Evolutionary conservation across 2,113 vertebrate genomes (phyloP), one percentile per base, ranked within the genome.

Genomic region (Scomber japonicus): DNA sequence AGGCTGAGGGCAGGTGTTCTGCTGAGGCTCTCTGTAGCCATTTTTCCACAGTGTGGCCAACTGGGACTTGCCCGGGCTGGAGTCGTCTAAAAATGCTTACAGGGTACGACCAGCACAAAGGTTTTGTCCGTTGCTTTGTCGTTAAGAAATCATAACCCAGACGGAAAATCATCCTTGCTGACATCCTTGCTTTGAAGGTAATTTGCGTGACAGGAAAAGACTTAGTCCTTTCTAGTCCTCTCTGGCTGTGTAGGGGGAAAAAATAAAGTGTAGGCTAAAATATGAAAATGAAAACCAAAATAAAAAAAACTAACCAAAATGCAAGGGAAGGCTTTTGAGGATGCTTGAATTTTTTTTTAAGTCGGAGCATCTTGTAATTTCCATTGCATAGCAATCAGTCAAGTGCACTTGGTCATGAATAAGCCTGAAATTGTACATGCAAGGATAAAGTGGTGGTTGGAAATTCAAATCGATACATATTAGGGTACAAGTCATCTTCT

Each of bases 1-100:
- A 92, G 80, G 75, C 45, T 66, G 76, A 69, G 88, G 86, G 79
- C 87, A 86, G 87, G 87, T 88, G 85, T 86, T 88, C 78, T 83
- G 85, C 88, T 88, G 85, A 86, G 79, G 40, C 84, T 82, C 83
- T 84, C 57, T 48, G 70, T 62, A 78, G 89, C 79, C 84, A 86
- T 88, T 92, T 91, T 91, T 88, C 62, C 80, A 81, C 71, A 60
- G 51, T 7, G 45, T 24, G 64, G 57, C 82, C 65, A 64, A 79
- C 27, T 61, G 89, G 85, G 87, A 84, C 62, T 77, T 70, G 53
- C 57, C 31, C 10, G 68, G 45, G 59, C 67, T 73, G 44, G 56
- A 80, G 76, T 69, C 11, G 55, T 67, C 57, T 73, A 62, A 84
- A 86, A 91, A 54, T 80, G 84, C 90, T 84, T 84, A 83, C 76